Percentiles rank a stretch among this genome's conserved stretches.
Evolutionary conservation across 2,113 vertebrate genomes (phyloP).

Genomic region (Nycticorax nycticorax): DNA sequence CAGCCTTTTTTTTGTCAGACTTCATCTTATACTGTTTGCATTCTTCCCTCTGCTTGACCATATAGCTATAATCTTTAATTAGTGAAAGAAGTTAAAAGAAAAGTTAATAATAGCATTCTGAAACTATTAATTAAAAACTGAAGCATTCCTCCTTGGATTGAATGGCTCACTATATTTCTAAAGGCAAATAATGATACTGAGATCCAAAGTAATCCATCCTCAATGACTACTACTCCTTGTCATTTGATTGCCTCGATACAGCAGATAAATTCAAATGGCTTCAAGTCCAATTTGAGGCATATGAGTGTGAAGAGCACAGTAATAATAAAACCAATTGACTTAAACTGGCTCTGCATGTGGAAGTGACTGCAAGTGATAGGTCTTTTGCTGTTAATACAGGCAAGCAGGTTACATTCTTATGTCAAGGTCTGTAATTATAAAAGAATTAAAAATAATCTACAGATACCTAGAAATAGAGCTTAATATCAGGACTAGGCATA

Average conservation of each 20-base stretch:
- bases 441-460: slow-evolving; percentile 2
- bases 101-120: slow-evolving; percentile 5
- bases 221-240: slow-evolving; percentile 35
- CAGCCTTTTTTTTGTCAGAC: not conserved
- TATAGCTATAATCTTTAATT: not conserved
- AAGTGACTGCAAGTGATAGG: not conserved
- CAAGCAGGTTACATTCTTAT: not conserved
- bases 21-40: not conserved
- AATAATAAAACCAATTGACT: slow-evolving; percentile 52
- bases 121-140: slow-evolving; percentile 20
- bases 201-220: slow-evolving; percentile 38
- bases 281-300: slow-evolving; percentile 13
- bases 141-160: not conserved
- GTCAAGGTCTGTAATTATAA: not conserved
- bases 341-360: not conserved
- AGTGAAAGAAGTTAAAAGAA: slow-evolving; percentile 6
- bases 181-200: slow-evolving; percentile 1
- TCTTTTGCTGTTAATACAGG: not conserved
- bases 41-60: not conserved
- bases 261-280: slow-evolving; percentile 53
- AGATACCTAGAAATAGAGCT: not conserved
- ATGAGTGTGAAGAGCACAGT: slow-evolving; percentile 52
- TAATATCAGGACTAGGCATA: not conserved
- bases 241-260: slow-evolving; percentile 22
- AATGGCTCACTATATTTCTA: slow-evolving; percentile 2